phyloP scores from a whole-genome alignment of 2,888 invertebrate genomes.

The Tachina lurida region DNA sequence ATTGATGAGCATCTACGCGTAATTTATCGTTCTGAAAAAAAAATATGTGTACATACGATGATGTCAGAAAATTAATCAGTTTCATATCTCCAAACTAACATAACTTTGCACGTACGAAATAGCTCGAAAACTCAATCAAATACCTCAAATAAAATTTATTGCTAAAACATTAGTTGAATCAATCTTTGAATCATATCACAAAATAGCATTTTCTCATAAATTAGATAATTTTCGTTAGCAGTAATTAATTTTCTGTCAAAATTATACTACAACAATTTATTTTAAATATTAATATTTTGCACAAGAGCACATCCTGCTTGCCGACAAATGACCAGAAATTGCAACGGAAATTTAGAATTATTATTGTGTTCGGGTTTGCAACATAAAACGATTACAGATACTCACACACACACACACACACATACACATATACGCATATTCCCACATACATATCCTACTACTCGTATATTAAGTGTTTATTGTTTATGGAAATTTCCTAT shows the following conservation, averaged over 20 bases:
- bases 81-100: too few relatives aligned
- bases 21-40: too few relatives aligned
- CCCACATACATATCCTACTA: neutral
- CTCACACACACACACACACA: neutral
- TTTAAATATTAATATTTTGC: conserved; percentile 44
- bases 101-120: too few relatives aligned
- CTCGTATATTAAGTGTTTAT: conserved; percentile 54
- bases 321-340: conserved; percentile 69
- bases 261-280: conserved; percentile 31
- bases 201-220: neutral
- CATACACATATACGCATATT: neutral
- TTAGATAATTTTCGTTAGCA: conserved; percentile 19
- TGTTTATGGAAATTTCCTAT: conserved; percentile 58
- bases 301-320: conserved; percentile 53
- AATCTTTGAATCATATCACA: neutral
- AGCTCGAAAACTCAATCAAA: too few relatives aligned
- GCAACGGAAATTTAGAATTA: conserved; percentile 65
- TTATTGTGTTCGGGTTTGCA: conserved; percentile 55
- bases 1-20: too few relatives aligned
- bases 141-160: too few relatives aligned
- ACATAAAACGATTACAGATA: conserved; percentile 56
- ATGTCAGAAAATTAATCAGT: too few relatives aligned
- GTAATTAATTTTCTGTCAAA: conserved; percentile 38
- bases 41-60: too few relatives aligned
- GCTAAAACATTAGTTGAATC: neutral